phyloP scores from a whole-genome alignment of 2,888 invertebrate genomes.

The Cryptophagus acutangulus region DNA sequence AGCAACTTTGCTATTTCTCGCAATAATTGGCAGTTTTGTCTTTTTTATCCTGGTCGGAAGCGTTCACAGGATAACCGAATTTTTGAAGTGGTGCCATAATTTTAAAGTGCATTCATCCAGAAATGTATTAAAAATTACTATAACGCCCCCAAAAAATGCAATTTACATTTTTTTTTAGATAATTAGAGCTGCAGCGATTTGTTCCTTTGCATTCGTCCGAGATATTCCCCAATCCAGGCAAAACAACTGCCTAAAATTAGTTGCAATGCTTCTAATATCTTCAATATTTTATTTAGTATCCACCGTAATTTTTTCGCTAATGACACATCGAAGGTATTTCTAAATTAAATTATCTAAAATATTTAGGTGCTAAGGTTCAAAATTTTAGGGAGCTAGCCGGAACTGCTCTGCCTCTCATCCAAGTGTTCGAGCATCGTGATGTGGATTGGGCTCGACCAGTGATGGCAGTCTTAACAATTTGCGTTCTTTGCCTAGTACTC shows the following conservation, averaged over 20 bases:
- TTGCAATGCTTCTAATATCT: constrained; percentile 42
- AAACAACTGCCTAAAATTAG: constrained; percentile 35
- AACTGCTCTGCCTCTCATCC: constrained; percentile 56
- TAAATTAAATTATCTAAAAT: constrained; percentile 12
- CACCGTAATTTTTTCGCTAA: constrained; percentile 43
- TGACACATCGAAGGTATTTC: constrained; percentile 48
- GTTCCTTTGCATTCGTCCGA: constrained; percentile 46
- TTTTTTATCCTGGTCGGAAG: constrained; percentile 46
- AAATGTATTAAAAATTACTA: constrained; percentile 40
- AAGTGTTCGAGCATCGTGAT: constrained; percentile 56
- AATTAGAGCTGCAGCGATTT: constrained; percentile 44
- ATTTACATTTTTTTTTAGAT: constrained; percentile 44
- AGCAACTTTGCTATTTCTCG: constrained; percentile 40
- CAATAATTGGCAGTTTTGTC: constrained; percentile 39
- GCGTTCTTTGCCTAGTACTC: constrained; percentile 57
- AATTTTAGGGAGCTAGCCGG: constrained; percentile 52
- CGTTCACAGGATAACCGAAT: constrained; percentile 43
- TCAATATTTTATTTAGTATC: constrained; percentile 39
- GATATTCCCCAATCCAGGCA: constrained; percentile 37
- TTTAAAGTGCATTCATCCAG: constrained; percentile 38
- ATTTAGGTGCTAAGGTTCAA: constrained; percentile 50
- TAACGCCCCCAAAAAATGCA: not conserved
- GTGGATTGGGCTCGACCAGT: constrained; percentile 59
- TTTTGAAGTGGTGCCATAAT: constrained; percentile 43
- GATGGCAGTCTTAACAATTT: constrained; percentile 56